Evolutionary conservation across 92 coral and sea anemone species (phyloP).

Genomic region (Zoanthus solanderi): DNA sequence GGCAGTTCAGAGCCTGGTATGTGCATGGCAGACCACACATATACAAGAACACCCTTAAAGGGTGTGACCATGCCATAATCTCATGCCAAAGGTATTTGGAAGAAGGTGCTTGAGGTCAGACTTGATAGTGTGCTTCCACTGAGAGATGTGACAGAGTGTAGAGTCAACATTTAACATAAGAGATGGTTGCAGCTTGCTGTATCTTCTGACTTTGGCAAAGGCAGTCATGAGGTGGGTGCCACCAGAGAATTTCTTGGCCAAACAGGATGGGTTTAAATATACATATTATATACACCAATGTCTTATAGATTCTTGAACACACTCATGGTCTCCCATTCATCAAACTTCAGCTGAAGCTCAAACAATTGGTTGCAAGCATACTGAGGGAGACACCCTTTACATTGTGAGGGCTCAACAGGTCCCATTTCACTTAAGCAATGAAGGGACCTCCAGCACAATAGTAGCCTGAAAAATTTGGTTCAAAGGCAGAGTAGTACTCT

Average conservation of each 20-base stretch:
- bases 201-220: too few relatives aligned
- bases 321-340: constrained; percentile 42
- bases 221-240: too few relatives aligned
- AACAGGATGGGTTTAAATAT: too few relatives aligned
- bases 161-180: not conserved
- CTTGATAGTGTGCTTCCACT: too few relatives aligned
- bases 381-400: not conserved
- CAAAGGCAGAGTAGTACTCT: constrained; percentile 28
- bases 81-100: too few relatives aligned
- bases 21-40: not conserved
- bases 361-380: constrained; percentile 36
- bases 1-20: not conserved
- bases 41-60: too few relatives aligned
- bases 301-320: not conserved
- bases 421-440: constrained; percentile 1
- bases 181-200: not conserved
- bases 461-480: constrained; percentile 23
- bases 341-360: constrained; percentile 9
- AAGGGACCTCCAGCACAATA: not conserved
- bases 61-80: too few relatives aligned
- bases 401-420: constrained; percentile 57
- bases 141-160: not conserved
- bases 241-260: too few relatives aligned
- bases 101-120: not conserved
- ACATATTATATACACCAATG: not conserved